Conservation (phyloP, 2,888 invertebrate species). For the Chloromyia formosa region DNA sequence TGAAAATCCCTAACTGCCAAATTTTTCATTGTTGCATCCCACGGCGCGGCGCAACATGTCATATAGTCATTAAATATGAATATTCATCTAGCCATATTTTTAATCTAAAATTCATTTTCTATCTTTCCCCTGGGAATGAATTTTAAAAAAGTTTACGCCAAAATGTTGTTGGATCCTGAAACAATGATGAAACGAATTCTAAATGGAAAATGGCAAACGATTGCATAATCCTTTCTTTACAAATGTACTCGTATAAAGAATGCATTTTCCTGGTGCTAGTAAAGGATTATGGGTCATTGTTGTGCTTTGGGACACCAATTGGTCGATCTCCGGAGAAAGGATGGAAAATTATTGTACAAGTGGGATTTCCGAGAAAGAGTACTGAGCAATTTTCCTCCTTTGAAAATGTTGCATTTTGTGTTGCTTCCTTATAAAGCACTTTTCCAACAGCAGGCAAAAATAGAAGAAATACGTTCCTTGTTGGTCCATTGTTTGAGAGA, state of each 20-base stretch:
- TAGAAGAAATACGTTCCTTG: no score
- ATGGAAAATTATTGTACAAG: conserved; percentile 24
- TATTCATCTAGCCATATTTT: conserved; percentile 5
- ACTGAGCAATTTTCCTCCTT: conserved; percentile 25
- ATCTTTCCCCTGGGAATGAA: not conserved
- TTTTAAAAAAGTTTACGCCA: conserved; percentile 9
- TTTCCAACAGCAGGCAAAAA: no score
- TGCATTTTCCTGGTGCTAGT: conserved; percentile 21
- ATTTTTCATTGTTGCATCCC: no score
- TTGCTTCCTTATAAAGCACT: not conserved
- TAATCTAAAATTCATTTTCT: not conserved
- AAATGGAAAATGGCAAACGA: not conserved
- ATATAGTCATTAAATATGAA: conserved; percentile 9
- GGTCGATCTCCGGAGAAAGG: not conserved
- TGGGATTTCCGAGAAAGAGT: conserved; percentile 15
- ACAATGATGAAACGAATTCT: conserved; percentile 9
- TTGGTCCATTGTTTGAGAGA: no score
- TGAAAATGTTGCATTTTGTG: conserved; percentile 12
- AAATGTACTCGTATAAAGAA: conserved; percentile 12
- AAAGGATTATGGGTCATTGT: conserved; percentile 17
- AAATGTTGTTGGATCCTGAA: conserved; percentile 8
- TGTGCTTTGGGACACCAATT: not conserved
- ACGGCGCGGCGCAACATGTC: no score
- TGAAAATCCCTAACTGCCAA: no score
- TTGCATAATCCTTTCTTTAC: not conserved